A percentile compares a stretch with the other conserved stretches of the same genome.
These are phyloP conservation scores for Dendrocincla tyrannina DNA, from an alignment of 2,797 vertebrate species.

Conservation along the genomic window DNA sequence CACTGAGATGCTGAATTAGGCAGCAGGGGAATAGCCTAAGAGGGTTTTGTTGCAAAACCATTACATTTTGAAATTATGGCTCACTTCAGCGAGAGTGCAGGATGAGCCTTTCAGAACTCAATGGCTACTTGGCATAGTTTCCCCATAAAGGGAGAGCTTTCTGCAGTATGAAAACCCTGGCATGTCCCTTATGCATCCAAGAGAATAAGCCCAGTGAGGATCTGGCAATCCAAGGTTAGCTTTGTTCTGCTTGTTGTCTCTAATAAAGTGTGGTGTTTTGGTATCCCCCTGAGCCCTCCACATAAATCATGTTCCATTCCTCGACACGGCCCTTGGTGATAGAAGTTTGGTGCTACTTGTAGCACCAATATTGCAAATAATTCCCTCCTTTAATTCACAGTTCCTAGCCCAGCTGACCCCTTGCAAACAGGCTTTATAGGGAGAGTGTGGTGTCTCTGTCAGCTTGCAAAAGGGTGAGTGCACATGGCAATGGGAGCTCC, in stretches of 20 bases:
- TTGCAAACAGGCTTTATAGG: not conserved
- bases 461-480: too few relatives aligned
- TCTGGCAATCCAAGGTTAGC: not conserved
- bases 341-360: not conserved
- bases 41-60: not conserved
- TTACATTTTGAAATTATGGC: not conserved
- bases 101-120: not conserved
- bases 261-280: not conserved
- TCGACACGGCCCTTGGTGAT: fast-evolving
- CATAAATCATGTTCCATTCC: fast-evolving
- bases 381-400: not conserved
- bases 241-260: not conserved
- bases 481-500: not conserved
- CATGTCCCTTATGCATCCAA: not conserved
- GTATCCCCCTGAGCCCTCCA: not conserved
- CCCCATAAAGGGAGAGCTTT: not conserved
- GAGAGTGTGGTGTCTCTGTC: not conserved
- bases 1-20: not conserved
- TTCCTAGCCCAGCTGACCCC: too few relatives aligned
- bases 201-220: not conserved
- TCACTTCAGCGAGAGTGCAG: not conserved
- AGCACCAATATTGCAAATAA: not conserved
- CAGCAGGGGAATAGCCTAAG: not conserved
- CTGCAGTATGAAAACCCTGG: not conserved
- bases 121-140: fast-evolving